phyloP scores from a whole-genome alignment of 1,140 invertebrate species.

The Scaptomyza montana region DNA sequence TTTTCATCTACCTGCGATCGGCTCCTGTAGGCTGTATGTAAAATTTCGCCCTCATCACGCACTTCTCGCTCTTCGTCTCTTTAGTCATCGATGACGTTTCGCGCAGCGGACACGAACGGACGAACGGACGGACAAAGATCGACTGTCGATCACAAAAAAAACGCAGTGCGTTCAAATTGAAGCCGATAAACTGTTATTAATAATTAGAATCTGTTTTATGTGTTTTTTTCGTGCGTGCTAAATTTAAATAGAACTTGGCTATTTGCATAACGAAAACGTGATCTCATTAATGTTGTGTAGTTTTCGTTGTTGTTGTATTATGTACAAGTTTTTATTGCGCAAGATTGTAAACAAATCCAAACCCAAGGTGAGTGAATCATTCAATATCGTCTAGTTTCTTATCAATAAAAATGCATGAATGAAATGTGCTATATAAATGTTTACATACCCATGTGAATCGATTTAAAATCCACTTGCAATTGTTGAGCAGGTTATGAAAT shows the following conservation, averaged over 20 bases:
- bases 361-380: conserved; percentile 60
- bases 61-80: conserved; percentile 34
- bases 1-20: conserved; percentile 36
- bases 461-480: not conserved
- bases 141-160: not conserved
- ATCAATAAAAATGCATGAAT: conserved; percentile 26
- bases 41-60: conserved; percentile 26
- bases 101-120: conserved; percentile 29
- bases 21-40: conserved; percentile 47
- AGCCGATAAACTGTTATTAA: conserved; percentile 31
- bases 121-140: conserved; percentile 7
- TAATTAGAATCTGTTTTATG: not conserved
- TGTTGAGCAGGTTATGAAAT: conserved; percentile 41
- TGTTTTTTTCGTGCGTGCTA: conserved; percentile 17
- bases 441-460: too few relatives aligned
- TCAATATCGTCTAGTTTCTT: conserved; percentile 1
- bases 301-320: conserved; percentile 24
- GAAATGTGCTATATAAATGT: not conserved
- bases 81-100: conserved; percentile 75
- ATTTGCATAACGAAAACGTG: conserved; percentile 24
- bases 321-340: conserved; percentile 62
- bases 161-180: conserved; percentile 31
- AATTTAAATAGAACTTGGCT: conserved; percentile 13
- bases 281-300: conserved; percentile 32
- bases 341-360: conserved; percentile 59